Percentiles rank a stretch among this genome's conserved stretches.
Evolutionary conservation across 2,797 vertebrate species (phyloP).

Genomic region (Eulemur rubriventer): DNA sequence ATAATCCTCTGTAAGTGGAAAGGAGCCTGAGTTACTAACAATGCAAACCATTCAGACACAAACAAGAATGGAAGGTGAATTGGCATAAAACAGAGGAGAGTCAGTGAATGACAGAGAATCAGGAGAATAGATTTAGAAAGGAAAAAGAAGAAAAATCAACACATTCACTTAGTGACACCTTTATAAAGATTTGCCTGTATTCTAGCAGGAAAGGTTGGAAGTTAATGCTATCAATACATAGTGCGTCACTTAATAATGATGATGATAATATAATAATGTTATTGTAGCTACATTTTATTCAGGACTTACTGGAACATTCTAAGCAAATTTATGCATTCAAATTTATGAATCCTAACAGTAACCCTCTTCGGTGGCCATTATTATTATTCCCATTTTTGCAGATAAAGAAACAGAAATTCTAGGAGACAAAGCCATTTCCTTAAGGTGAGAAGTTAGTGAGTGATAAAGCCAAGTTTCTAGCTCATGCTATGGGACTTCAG

Average conservation of each 20-base stretch:
- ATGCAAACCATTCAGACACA: neutral
- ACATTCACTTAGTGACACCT: neutral
- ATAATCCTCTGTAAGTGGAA: neutral
- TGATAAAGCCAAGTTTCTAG: neutral
- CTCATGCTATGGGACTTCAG: neutral
- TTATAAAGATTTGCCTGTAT: neutral
- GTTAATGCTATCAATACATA: neutral
- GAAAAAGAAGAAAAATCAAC: neutral
- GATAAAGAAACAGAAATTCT: slow-evolving; percentile 27
- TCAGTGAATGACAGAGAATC: neutral
- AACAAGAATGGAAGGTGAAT: neutral
- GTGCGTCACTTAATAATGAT: neutral
- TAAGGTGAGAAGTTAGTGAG: neutral
- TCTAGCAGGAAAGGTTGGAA: neutral
- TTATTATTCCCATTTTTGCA: neutral
- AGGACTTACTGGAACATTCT: neutral
- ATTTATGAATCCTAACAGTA: neutral
- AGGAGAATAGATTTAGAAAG: neutral
- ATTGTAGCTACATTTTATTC: neutral
- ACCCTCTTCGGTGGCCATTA: neutral
- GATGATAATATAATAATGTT: neutral
- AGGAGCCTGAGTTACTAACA: neutral
- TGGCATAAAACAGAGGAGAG: neutral
- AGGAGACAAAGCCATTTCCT: neutral
- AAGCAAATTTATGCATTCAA: neutral